Base-by-base conservation (phyloP, 2,888 invertebrate species). In the Hypena proboscidalis region DNA sequence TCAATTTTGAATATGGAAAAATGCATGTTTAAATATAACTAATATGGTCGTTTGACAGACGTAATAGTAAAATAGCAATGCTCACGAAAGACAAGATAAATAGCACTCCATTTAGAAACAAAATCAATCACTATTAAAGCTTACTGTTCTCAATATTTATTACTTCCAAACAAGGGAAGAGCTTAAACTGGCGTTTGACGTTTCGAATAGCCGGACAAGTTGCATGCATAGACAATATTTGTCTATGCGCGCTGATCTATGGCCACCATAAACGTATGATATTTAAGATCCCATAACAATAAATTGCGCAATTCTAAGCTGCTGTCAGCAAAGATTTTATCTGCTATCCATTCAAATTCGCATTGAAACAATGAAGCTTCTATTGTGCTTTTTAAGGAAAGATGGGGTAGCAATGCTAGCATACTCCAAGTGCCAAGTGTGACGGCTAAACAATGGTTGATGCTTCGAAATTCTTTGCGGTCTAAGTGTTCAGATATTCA, bases 331-430 rank as follows among this genome's bases (percentile, higher is more conserved):
- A 65, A 72, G 83, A 85, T 85, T 67, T 64, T 75, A 85, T 86
- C 84, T 60, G 50, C 65, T 70, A 74, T 73, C 68, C 58, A 73
- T 82, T 80, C 72, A 75, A 79, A 80, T 79, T 70, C 70, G 62
- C 65, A 62, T 72, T 74, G 67, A 69, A 74, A 83, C 81, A 79
- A 78, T 80, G 77, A 67, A 77, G 67, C 65, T 60, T 45, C 77
- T 71, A 84, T 84, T 87, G 85, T 85, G 44, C 67, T 66, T 71
- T 70, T 68, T 75, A 72, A 70, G 74, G 74, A 74, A 68, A 70
- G 67, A 70, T 69, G 61, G 67, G n/a, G n/a, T n/a, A n/a, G 67
- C 50, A 36, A 15, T 75, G 66, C n/a, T n/a, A n/a, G 67, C 70
- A 80, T 78, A 69, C 58, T 72, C 69, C 58, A 74, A 79, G 73